Percentiles rank a stretch among this genome's conserved stretches.
Evolutionary conservation across 2,888 invertebrate genomes (phyloP).

Genomic region (Drosophila quinaria): DNA sequence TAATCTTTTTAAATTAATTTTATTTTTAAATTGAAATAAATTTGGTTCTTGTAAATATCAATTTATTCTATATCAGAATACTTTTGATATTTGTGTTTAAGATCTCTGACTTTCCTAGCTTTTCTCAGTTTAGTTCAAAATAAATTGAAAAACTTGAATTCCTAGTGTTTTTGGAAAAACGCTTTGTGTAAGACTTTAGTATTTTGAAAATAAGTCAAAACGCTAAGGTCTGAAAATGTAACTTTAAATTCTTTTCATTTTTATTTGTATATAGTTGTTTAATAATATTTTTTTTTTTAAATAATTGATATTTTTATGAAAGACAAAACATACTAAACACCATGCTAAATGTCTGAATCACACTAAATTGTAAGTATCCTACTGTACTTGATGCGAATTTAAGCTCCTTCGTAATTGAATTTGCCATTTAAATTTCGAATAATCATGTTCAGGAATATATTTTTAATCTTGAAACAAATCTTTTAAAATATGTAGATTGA

Average conservation of each 20-base stretch:
- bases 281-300: too few species aligned
- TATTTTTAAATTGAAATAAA: neutral
- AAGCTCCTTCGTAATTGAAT: neutral
- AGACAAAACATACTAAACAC: neutral
- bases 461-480: too few species aligned
- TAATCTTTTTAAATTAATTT: too few species aligned
- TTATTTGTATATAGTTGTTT: neutral
- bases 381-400: neutral
- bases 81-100: neutral
- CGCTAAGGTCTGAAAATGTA: neutral
- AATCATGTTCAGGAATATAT: too few species aligned
- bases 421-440: neutral
- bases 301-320: too few species aligned
- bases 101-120: too few species aligned
- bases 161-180: too few species aligned
- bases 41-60: too few species aligned
- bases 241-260: neutral
- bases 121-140: too few species aligned
- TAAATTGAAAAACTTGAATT: too few species aligned
- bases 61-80: too few species aligned
- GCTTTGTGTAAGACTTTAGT: too few species aligned
- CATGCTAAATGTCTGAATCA: neutral
- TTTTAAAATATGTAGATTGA: neutral
- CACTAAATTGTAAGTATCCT: neutral
- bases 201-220: neutral